Percentiles rank a stretch among this genome's conserved stretches.
phyloP scores from a whole-genome alignment of 1,140 invertebrate species.

The Nixonia krombeini region DNA sequence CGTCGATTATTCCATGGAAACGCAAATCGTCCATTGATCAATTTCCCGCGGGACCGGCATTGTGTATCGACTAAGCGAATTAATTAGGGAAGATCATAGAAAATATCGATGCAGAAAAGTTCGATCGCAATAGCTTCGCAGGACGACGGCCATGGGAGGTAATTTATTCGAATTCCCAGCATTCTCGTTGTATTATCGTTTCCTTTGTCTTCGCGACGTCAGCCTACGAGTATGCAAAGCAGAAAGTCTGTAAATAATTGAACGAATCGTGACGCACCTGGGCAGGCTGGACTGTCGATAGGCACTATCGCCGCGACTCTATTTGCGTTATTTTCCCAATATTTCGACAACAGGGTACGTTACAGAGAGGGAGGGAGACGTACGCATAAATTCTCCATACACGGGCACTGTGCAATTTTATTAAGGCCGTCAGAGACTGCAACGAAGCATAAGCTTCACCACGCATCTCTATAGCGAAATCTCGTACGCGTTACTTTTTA shows the following conservation, averaged over 20 bases:
- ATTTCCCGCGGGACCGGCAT: no score
- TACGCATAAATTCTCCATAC: no score
- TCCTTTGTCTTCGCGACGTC: constrained; percentile 50
- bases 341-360: constrained; percentile 24
- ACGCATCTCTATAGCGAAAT: no score
- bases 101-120: no score
- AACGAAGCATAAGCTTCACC: constrained; percentile 23
- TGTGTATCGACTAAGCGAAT: no score
- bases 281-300: background rate
- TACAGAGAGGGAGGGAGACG: constrained; percentile 27
- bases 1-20: no score
- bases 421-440: constrained; percentile 27
- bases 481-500: no score
- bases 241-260: constrained; percentile 37
- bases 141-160: no score
- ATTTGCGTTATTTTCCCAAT: constrained; percentile 46
- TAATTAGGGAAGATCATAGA: no score
- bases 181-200: constrained; percentile 29
- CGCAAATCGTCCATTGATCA: no score
- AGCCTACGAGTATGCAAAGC: constrained; percentile 26
- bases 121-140: no score
- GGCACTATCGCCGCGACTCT: constrained; percentile 22
- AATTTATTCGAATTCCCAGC: constrained; percentile 12
- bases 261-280: constrained; percentile 9
- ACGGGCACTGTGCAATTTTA: constrained; percentile 40